Percentiles rank a stretch among this genome's conserved stretches.
These are phyloP conservation scores for Drosophila buzzatii DNA, from an alignment of 2,888 invertebrate species.

Conservation along the genomic window DNA sequence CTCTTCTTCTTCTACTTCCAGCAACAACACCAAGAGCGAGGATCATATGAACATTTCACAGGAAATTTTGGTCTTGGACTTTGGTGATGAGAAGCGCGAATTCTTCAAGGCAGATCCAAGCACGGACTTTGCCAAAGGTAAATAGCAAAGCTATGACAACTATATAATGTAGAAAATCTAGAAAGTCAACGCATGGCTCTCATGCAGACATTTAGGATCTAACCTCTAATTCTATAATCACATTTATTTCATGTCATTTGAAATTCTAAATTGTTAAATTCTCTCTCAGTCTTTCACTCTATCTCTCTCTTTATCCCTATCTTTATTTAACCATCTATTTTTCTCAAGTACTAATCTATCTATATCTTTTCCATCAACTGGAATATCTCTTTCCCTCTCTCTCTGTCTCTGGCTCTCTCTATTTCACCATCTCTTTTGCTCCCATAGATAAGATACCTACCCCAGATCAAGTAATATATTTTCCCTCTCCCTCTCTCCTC, in stretches of 20 bases:
- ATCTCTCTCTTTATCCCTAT: too few relatives aligned
- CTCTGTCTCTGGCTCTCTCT: not conserved
- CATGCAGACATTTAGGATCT: too few relatives aligned
- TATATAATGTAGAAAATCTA: not conserved
- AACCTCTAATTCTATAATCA: too few relatives aligned
- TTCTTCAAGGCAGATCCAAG: slow-evolving; percentile 92
- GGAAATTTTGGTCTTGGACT: slow-evolving; percentile 96
- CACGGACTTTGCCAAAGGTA: slow-evolving; percentile 91
- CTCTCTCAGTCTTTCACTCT: too few relatives aligned
- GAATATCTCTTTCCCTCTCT: not conserved
- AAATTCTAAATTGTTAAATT: too few relatives aligned
- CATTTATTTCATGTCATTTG: too few relatives aligned
- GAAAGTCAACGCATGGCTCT: not conserved
- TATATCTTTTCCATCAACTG: not conserved
- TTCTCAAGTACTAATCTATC: not conserved
- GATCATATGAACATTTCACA: slow-evolving; percentile 96
- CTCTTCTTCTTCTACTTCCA: slow-evolving; percentile 27
- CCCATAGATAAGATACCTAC: not conserved
- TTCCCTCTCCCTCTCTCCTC: too few relatives aligned
- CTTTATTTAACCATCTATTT: too few relatives aligned
- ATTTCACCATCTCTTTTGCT: not conserved
- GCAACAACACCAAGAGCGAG: slow-evolving; percentile 87
- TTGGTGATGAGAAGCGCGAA: slow-evolving; percentile 95
- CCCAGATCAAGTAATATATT: not conserved
- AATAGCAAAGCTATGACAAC: slow-evolving; percentile 34